phyloP scores from a whole-genome alignment of 53 echinoderm and acorn worm species.

The Echinometra lucunter region DNA sequence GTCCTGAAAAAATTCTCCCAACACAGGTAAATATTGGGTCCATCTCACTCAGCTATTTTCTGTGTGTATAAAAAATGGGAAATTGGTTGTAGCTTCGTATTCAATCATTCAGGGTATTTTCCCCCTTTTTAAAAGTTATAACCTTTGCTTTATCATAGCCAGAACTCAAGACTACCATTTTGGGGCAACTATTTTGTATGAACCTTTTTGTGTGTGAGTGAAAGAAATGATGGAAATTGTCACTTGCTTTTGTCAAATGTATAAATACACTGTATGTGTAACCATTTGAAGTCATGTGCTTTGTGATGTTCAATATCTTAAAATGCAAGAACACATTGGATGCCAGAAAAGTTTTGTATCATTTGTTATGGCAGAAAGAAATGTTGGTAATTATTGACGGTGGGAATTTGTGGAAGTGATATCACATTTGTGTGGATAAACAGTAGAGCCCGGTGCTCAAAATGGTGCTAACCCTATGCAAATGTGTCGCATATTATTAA shows the following conservation, averaged over 20 bases:
- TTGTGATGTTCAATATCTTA: background rate
- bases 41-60: background rate
- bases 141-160: background rate
- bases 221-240: background rate
- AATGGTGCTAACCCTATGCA: conserved; percentile 57
- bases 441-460: conserved; percentile 51
- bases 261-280: background rate
- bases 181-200: background rate
- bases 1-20: too few species aligned
- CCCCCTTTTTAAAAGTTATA: background rate
- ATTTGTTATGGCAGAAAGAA: background rate
- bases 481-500: conserved; percentile 8
- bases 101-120: background rate
- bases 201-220: conserved; percentile 43
- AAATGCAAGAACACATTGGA: background rate
- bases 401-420: background rate
- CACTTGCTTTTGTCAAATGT: background rate
- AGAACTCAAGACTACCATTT: background rate
- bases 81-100: too few species aligned
- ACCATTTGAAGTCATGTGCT: background rate
- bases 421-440: conserved; percentile 24
- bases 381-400: background rate
- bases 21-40: background rate
- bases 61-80: background rate
- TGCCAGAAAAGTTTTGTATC: background rate